Base-by-base conservation (phyloP, 2,888 invertebrate species). In the Meteorus cinctellus region DNA sequence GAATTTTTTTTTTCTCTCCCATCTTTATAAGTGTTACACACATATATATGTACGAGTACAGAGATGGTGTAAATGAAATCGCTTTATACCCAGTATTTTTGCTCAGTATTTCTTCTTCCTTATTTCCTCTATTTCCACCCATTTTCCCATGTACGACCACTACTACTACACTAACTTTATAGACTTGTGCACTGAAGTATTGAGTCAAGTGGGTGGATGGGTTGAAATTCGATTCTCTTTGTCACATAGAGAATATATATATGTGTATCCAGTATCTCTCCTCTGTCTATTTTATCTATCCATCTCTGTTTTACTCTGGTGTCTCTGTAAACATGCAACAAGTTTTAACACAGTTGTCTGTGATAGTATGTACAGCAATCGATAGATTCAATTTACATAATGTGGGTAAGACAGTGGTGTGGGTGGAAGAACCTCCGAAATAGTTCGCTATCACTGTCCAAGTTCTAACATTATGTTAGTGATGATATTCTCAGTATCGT, bases 301-400 rank as follows among this genome's bases (percentile, higher is more conserved):
- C 10, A 55, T 55, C n/a, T 55, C 19, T 19, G 8, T 19, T 19
- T 8, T 19, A 55, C 66, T 66, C 41, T 12, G 19, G 24, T 24
- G 27, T 29, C 27, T 66, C 19, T 24, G 41, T 48, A 69, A 55
- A 59, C 51, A 48, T 31, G 74, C 74, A 74, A 74, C 67, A 73
- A 73, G 67, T 73, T 14, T 66, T 27, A 41, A 63, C 41, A 48
- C 34, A 36, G 27, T 62, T 24, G n/a, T 14, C 14, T 41, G 19
- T 41, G 14, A 65, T 24, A 65, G 41, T 19, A 34, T 41, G 36
- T 36, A 65, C 34, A 70, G 27, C 29, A 69, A 74, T 74, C 68
- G 60, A 74, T 74, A 74, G 55, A 69, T 62, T 74, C 14, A 74
- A 74, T 74, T 74, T 74, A 31, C 63, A 68, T 74, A 65, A 75